phyloP scores from a whole-genome alignment of 2,888 invertebrate species.

The Catonia carolina region DNA sequence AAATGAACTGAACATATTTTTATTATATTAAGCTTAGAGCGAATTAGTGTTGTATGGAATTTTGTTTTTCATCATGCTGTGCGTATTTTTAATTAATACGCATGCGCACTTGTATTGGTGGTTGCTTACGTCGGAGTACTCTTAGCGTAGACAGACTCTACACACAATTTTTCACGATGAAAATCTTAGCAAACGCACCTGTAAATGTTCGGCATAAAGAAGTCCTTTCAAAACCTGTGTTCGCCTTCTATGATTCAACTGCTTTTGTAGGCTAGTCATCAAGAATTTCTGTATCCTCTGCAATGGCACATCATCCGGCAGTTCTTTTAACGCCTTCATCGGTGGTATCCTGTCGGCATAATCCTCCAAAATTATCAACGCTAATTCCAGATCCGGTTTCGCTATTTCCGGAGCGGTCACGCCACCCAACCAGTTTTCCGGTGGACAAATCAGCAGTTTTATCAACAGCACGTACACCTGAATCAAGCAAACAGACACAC shows the following conservation, averaged over 20 bases:
- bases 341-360: slow-evolving; percentile 57
- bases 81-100: too few relatives aligned
- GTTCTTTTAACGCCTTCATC: slow-evolving; percentile 59
- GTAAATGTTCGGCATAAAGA: slow-evolving; percentile 75
- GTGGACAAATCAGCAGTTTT: slow-evolving; percentile 49
- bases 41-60: too few relatives aligned
- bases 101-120: too few relatives aligned
- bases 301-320: slow-evolving; percentile 76
- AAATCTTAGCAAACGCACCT: too few relatives aligned
- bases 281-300: slow-evolving; percentile 69
- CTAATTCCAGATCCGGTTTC: slow-evolving; percentile 69
- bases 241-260: slow-evolving; percentile 64
- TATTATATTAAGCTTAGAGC: too few relatives aligned
- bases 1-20: too few relatives aligned
- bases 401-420: slow-evolving; percentile 48
- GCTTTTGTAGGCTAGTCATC: slow-evolving; percentile 67
- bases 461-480: slow-evolving; percentile 58
- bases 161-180: too few relatives aligned
- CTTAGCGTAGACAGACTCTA: too few relatives aligned
- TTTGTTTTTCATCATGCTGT: too few relatives aligned
- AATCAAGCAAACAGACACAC: slow-evolving; percentile 10
- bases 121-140: too few relatives aligned
- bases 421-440: slow-evolving; percentile 41
- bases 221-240: slow-evolving; percentile 76
- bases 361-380: slow-evolving; percentile 71